Evolutionary conservation across 2,888 invertebrate genomes (phyloP).

Genomic region (Gastrophysa polygoni): DNA sequence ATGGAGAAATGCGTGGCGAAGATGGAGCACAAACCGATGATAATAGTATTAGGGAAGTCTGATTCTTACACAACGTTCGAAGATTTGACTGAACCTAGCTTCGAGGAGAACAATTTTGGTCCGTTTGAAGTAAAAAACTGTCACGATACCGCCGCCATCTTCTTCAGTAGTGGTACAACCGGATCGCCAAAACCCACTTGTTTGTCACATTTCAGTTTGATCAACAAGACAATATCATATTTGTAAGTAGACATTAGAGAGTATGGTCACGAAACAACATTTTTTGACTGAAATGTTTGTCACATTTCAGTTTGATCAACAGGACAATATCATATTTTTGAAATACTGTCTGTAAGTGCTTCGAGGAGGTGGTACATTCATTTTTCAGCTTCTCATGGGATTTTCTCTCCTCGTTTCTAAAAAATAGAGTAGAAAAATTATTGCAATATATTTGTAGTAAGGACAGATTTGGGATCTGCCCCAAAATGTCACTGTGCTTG

Average conservation of each 20-base stretch:
- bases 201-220: slow-evolving; percentile 35
- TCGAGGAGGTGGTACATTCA: too few species aligned
- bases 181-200: slow-evolving; percentile 49
- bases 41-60: slow-evolving; percentile 41
- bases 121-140: slow-evolving; percentile 30
- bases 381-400: too few species aligned
- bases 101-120: slow-evolving; percentile 36
- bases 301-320: slow-evolving; percentile 33
- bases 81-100: slow-evolving; percentile 11
- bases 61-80: slow-evolving; percentile 29
- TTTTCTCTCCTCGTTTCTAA: too few species aligned
- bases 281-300: slow-evolving; percentile 44
- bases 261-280: slow-evolving; percentile 37
- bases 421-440: too few species aligned
- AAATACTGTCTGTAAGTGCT: too few species aligned
- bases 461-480: too few species aligned
- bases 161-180: slow-evolving; percentile 52
- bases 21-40: slow-evolving; percentile 27
- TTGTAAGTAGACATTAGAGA: slow-evolving; percentile 25
- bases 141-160: slow-evolving; percentile 42
- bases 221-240: slow-evolving; percentile 14
- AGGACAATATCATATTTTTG: slow-evolving; percentile 2
- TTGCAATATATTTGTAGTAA: too few species aligned
- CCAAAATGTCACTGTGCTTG: too few species aligned
- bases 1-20: slow-evolving; percentile 35